Conservation (phyloP, 2,113 vertebrate species). For the Chionis minor region DNA sequence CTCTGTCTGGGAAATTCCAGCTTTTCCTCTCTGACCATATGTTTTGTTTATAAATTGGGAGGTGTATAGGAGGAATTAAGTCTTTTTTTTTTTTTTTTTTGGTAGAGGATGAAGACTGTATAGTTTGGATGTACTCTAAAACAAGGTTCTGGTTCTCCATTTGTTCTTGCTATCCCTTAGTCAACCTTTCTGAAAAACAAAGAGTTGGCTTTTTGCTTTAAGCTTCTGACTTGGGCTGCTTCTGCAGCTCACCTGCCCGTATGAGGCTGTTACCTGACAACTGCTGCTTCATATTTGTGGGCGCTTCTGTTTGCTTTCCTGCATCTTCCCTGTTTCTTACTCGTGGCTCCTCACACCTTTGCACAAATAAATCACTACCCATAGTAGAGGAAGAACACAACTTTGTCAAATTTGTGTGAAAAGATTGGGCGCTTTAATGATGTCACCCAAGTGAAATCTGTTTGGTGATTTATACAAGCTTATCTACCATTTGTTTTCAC, state of each 20-base stretch:
- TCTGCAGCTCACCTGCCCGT: not conserved
- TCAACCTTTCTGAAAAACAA: not conserved
- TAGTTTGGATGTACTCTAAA: not conserved
- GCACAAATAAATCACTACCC: not conserved
- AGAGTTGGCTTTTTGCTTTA: not conserved
- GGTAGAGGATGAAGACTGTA: not conserved
- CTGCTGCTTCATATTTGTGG: not conserved
- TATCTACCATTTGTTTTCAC: not conserved
- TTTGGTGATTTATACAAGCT: not conserved
- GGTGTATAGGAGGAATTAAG: not conserved
- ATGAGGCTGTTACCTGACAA: not conserved
- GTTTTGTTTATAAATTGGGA: not conserved
- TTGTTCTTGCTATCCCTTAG: not conserved
- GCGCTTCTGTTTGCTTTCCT: not conserved
- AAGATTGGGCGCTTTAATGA: not conserved
- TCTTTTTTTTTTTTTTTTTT: no score
- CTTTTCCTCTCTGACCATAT: rapidly evolving
- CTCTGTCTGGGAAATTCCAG: not conserved
- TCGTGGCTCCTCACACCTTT: not conserved
- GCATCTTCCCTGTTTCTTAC: not conserved
- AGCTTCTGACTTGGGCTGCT: not conserved
- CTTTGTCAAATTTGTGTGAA: not conserved
- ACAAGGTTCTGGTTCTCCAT: not conserved
- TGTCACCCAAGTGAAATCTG: not conserved
- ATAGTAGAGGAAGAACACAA: not conserved